Conservation (phyloP, 2,888 invertebrate genomes). For the Iphiclides podalirius region DNA sequence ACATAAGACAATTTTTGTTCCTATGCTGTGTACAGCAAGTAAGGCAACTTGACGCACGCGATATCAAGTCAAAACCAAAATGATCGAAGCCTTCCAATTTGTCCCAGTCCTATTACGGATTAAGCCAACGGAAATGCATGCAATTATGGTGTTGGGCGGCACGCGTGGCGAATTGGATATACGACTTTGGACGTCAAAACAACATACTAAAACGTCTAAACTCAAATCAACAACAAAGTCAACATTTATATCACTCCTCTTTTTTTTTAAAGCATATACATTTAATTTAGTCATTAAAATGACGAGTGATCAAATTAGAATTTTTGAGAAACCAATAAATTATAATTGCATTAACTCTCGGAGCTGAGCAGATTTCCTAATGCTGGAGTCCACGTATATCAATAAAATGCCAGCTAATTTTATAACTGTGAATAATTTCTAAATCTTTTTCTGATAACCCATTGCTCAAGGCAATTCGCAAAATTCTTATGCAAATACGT, state of each 20-base stretch:
- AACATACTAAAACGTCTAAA: neutral
- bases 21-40: constrained; percentile 44
- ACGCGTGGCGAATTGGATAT: constrained; percentile 54
- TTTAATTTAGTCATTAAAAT: no score
- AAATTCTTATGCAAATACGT: constrained; percentile 66
- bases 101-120: constrained; percentile 52
- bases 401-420: no score
- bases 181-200: constrained; percentile 49
- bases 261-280: neutral
- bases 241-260: no score
- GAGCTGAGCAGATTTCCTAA: neutral
- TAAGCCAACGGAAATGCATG: constrained; percentile 62
- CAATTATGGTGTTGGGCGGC: constrained; percentile 50
- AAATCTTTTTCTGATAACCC: constrained; percentile 30
- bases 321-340: neutral
- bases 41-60: constrained; percentile 33
- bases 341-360: neutral
- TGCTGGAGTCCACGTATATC: neutral
- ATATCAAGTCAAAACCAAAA: constrained; percentile 27
- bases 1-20: no score
- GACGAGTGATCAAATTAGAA: neutral
- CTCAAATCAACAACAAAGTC: constrained; percentile 3
- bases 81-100: constrained; percentile 58
- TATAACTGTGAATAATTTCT: constrained; percentile 11
- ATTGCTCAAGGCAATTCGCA: constrained; percentile 51